Base-by-base conservation (phyloP, 2,113 vertebrate species). In the Chloroceryle aenea region DNA sequence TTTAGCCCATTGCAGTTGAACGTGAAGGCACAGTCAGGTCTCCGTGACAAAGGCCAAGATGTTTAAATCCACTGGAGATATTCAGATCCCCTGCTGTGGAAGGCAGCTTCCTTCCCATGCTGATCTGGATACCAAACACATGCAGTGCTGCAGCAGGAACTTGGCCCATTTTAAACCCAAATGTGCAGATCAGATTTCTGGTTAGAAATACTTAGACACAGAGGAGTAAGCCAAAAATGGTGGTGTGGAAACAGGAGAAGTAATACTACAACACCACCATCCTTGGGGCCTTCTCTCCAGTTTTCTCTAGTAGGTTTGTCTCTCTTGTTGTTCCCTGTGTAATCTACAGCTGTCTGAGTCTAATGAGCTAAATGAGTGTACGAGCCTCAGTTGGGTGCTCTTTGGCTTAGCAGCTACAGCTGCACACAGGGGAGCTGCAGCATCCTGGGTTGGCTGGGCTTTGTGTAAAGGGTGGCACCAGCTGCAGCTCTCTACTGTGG, bases 321-420 rank as follows among this genome's bases (percentile, higher is more conserved):
- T 61, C n/a, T 67, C 40, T 78, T 38, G 66, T 72, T 61, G 38
- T 67, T 87, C 69, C 36, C 22, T 89, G 45, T 66, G 67, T 56
- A 58, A 76, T 69, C 73, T 91, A 64, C 92, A 96, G 84, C 87
- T 94, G 95, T 63, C 32, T 94, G 94, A 93, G 82, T 73, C 82
- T 92, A 76, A 25, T 40, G 94, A 93, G 80, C 84, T 77, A 50
- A 69, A 90, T 47, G 90, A 90, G 76, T 63, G 83, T 76, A 63
- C 2, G 87, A 92, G 87, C 53, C 72, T 56, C 36, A 0, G 22
- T 34, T 92, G 88, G 76, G 94, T 81, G 80, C 61, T 48, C 4
- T 0, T 29, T 58, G 88, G 89, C 86, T 95, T 91, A 71, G 58
- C 80, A 75, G 80, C 86, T 89, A 29, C 87, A 95, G 88, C 93